A percentile compares a stretch with the other conserved stretches of the same genome.
phyloP scores from a whole-genome alignment of 2,113 vertebrate species.

The Platysteira castanea region DNA sequence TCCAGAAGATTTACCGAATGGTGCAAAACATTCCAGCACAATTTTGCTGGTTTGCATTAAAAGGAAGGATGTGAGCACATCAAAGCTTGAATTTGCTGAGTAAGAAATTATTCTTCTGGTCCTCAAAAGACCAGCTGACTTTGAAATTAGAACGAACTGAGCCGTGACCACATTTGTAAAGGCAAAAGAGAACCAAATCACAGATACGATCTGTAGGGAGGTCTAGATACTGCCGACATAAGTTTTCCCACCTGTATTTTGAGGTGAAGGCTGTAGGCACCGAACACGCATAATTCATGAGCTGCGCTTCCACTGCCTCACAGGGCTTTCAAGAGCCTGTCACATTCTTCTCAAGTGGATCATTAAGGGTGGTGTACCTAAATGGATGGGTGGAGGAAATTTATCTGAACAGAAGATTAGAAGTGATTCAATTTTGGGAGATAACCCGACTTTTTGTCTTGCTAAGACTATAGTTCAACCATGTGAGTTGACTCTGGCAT shows the following conservation, averaged over 20 bases:
- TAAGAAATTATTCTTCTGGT: background rate
- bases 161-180: background rate
- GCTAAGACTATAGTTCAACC: background rate
- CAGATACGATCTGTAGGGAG: background rate
- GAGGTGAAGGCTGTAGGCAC: background rate
- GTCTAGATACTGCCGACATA: background rate
- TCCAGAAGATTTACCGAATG: background rate
- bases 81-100: background rate
- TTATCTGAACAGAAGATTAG: conserved; percentile 54
- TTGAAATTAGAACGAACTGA: background rate
- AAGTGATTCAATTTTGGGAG: conserved; percentile 50
- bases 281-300: background rate
- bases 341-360: conserved; percentile 56
- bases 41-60: background rate
- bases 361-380: conserved; percentile 51
- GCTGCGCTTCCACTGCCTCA: background rate
- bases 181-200: background rate
- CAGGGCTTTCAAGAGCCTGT: background rate
- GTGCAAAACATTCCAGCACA: background rate
- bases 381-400: conserved; percentile 53
- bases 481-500: conserved; percentile 1
- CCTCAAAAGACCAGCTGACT: background rate
- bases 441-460: conserved; percentile 45
- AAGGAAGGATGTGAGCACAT: background rate
- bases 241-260: background rate